A percentile compares a stretch with the other conserved stretches of the same genome.
These are phyloP conservation scores for Peromyscus aztecus DNA, from an alignment of 2,797 vertebrate genomes.

Conservation along the genomic window DNA sequence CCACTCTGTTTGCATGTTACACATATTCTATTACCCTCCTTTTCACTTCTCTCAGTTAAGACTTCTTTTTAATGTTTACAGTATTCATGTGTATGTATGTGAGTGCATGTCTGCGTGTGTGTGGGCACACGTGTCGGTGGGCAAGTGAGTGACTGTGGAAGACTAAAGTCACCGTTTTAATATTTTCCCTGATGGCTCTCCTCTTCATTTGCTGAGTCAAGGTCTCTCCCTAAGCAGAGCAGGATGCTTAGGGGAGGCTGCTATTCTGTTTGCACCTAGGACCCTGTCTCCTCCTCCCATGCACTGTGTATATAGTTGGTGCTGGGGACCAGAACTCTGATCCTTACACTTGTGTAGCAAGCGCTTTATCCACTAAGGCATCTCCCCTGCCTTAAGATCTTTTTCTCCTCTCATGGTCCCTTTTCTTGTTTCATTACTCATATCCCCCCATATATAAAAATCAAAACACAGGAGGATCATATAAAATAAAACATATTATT, in stretches of 20 bases:
- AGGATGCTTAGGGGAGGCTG: not conserved
- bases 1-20: not conserved
- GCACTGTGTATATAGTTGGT: not conserved
- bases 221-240: not conserved
- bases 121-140: not conserved
- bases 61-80: not conserved
- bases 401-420: not conserved
- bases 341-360: not conserved
- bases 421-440: not conserved
- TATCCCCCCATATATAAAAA: not conserved
- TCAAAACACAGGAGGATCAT: not conserved
- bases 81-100: not conserved
- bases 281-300: not conserved
- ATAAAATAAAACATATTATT: not conserved
- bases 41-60: not conserved
- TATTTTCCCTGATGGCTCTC: not conserved
- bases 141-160: not conserved
- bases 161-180: not conserved
- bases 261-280: not conserved
- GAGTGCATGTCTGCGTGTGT: not conserved
- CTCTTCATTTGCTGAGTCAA: not conserved
- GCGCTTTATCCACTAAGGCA: not conserved
- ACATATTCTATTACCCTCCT: not conserved
- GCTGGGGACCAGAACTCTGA: not conserved
- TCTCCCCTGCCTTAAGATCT: not conserved